phyloP scores from a whole-genome alignment of 2,113 vertebrate genomes.

The Gobio gobio region DNA sequence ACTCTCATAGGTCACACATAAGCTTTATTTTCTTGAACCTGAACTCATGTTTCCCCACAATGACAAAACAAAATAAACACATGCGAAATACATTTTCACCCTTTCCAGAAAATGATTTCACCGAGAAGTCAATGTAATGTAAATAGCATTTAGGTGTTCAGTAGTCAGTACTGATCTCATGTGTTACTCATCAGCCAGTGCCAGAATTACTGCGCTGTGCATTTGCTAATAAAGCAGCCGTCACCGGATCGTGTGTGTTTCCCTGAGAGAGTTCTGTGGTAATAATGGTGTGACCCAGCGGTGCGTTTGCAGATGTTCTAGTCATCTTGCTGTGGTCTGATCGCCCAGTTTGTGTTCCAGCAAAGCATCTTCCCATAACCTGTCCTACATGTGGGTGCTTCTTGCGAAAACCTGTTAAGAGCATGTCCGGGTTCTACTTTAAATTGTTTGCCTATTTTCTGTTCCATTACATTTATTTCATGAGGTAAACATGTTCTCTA shows the following conservation, averaged over 20 bases:
- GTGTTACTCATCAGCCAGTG: constrained; percentile 1
- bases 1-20: not conserved
- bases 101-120: not conserved
- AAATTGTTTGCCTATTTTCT: not conserved
- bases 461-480: not conserved
- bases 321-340: constrained; percentile 41
- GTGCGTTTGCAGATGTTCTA: constrained; percentile 22
- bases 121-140: not conserved
- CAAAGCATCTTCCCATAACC: constrained; percentile 13
- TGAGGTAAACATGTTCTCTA: too few relatives aligned
- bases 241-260: not conserved
- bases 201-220: constrained; percentile 1
- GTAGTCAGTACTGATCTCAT: not conserved
- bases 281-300: constrained; percentile 3
- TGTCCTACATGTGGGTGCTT: constrained; percentile 23
- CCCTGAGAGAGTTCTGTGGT: constrained; percentile 28
- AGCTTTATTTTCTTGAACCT: not conserved
- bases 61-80: not conserved
- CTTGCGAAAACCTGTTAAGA: not conserved
- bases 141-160: not conserved
- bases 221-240: constrained; percentile 13
- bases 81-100: not conserved
- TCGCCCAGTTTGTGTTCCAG: not conserved
- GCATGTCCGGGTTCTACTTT: too few relatives aligned
- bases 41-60: not conserved